Conservation (phyloP, 2,888 invertebrate genomes). For the Eristalinus sepulchralis region DNA sequence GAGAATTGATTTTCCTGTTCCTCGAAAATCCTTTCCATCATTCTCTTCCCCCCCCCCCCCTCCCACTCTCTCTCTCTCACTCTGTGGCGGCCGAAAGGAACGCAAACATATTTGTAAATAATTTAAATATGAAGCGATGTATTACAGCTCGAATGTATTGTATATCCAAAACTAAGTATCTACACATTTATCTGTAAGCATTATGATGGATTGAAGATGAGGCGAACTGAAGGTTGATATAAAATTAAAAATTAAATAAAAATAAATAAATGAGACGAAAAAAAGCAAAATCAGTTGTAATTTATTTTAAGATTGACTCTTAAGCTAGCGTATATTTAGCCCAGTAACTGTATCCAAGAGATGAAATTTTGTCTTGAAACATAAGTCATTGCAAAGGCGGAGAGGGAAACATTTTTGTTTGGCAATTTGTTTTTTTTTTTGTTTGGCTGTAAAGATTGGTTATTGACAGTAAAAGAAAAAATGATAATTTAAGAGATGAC, state of each 20-base stretch:
- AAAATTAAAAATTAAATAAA: conserved; percentile 6
- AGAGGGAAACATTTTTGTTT: not conserved
- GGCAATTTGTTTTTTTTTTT: not conserved
- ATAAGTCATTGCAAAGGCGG: not conserved
- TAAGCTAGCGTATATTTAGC: conserved; percentile 17
- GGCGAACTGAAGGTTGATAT: conserved; percentile 56
- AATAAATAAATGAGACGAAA: conserved; percentile 9
- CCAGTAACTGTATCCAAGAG: not conserved
- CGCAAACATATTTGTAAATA: conserved; percentile 55
- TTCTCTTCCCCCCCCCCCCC: too few species aligned
- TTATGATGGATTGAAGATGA: conserved; percentile 1
- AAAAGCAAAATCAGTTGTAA: conserved; percentile 8
- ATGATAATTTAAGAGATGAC: not conserved
- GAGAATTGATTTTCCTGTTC: conserved; percentile 10
- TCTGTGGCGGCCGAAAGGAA: not conserved
- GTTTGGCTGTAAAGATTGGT: not conserved
- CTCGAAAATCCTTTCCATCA: not conserved
- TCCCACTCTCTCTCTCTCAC: too few species aligned
- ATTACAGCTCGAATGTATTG: conserved; percentile 49
- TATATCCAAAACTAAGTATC: conserved; percentile 19
- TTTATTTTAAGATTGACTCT: conserved; percentile 14
- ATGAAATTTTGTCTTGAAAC: not conserved
- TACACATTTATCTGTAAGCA: conserved; percentile 15
- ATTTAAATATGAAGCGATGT: conserved; percentile 5
- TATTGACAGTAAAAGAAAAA: not conserved